A percentile compares a stretch with the other conserved stretches of the same genome.
These are phyloP conservation scores for Diabrotica undecimpunctata DNA, from an alignment of 1,140 invertebrate species.

Conservation along the genomic window DNA sequence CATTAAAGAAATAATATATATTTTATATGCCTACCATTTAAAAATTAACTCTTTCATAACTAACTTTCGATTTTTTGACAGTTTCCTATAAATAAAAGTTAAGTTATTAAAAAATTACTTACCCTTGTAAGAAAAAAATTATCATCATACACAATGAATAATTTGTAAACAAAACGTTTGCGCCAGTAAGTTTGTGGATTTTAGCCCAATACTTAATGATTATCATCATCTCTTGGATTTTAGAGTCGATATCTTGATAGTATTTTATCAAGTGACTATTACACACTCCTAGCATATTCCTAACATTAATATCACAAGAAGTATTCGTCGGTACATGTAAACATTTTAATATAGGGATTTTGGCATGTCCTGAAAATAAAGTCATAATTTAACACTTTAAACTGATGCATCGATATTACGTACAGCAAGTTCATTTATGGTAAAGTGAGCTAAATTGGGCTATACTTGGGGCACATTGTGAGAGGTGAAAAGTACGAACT, in stretches of 20 bases:
- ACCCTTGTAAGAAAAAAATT: slow-evolving; percentile 63
- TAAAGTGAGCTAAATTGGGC: no score
- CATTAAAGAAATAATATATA: no score
- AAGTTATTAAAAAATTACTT: neutral
- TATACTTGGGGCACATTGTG: no score
- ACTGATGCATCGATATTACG: no score
- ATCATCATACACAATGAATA: slow-evolving; percentile 60
- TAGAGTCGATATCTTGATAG: slow-evolving; percentile 54
- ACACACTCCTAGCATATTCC: slow-evolving; percentile 58
- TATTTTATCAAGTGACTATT: slow-evolving; percentile 61
- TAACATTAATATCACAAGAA: slow-evolving; percentile 68
- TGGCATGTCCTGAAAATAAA: slow-evolving; percentile 47
- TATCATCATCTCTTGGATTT: slow-evolving; percentile 58
- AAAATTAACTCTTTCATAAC: no score
- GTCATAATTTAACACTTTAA: no score
- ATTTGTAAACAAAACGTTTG: slow-evolving; percentile 54
- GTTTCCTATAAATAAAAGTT: no score
- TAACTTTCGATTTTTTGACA: no score
- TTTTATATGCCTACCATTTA: no score
- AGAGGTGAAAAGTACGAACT: no score
- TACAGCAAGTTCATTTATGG: no score
- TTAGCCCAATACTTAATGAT: slow-evolving; percentile 67
- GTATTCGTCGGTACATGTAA: slow-evolving; percentile 53
- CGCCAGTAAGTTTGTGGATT: slow-evolving; percentile 52
- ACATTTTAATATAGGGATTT: slow-evolving; percentile 71